Evolutionary conservation across 2,797 vertebrate species (phyloP).

Genomic region (Sebastes umbrosus): DNA sequence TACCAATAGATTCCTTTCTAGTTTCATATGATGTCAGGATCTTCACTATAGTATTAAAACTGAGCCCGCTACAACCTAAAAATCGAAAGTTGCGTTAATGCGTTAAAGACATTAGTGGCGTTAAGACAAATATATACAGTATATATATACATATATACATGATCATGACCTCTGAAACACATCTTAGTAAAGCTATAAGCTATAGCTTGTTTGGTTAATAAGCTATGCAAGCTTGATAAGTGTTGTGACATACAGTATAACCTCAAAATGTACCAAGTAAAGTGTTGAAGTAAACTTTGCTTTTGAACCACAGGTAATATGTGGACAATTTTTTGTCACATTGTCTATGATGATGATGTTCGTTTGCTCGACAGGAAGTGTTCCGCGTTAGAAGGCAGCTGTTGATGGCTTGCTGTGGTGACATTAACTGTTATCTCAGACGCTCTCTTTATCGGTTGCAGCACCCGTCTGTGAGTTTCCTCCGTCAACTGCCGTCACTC

Average conservation of each 20-base stretch:
- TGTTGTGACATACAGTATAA: background rate
- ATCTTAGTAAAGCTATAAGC: background rate
- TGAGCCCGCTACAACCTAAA: too few relatives aligned
- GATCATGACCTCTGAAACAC: background rate
- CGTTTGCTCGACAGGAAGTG: conserved; percentile 35
- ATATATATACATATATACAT: too few relatives aligned
- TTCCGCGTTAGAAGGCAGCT: conserved; percentile 4
- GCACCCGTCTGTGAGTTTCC: conserved; percentile 44
- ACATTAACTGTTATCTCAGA: conserved; percentile 38
- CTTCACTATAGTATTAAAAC: too few relatives aligned
- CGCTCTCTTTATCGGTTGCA: conserved; percentile 32
- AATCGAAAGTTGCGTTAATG: too few relatives aligned
- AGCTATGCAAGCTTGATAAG: background rate
- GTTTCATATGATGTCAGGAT: too few relatives aligned
- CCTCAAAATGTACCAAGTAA: background rate
- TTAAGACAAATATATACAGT: fast-evolving
- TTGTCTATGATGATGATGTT: background rate
- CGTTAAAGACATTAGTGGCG: too few relatives aligned
- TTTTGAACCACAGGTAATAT: background rate
- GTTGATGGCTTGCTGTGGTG: background rate
- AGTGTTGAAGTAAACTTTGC: background rate
- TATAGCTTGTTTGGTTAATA: background rate
- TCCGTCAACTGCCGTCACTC: conserved; percentile 8
- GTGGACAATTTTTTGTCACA: background rate
- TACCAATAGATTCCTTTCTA: too few relatives aligned